phyloP scores from a whole-genome alignment of 2,888 invertebrate species.

The Eristalinus aeneus region DNA sequence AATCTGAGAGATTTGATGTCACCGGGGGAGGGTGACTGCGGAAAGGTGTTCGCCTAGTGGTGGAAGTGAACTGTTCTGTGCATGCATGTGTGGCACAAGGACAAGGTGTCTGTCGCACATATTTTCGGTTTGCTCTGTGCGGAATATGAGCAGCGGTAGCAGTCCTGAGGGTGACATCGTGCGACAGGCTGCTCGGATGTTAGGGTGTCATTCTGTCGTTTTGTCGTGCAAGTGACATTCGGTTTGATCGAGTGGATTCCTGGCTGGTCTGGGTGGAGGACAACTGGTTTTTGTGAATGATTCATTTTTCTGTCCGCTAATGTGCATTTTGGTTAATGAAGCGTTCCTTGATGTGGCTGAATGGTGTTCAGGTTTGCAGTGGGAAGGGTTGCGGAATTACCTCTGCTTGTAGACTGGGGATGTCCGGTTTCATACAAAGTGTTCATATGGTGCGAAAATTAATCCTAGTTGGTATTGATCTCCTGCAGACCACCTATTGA shows the following conservation, averaged over 20 bases:
- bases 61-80: slow-evolving; percentile 32
- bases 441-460: no score
- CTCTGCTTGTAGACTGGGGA: no score
- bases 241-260: slow-evolving; percentile 69
- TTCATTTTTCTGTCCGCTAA: slow-evolving; percentile 26
- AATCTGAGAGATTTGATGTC: slow-evolving; percentile 22
- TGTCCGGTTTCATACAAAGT: no score
- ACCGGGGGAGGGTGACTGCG: slow-evolving; percentile 27
- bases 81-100: slow-evolving; percentile 19
- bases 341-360: not conserved
- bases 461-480: no score
- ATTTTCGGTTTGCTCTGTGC: slow-evolving; percentile 55
- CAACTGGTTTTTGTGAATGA: slow-evolving; percentile 22
- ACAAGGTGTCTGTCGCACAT: slow-evolving; percentile 69
- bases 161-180: slow-evolving; percentile 49
- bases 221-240: slow-evolving; percentile 61
- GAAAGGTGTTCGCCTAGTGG: slow-evolving; percentile 58
- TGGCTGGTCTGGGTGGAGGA: slow-evolving; percentile 11
- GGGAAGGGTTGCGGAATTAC: no score
- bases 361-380: no score
- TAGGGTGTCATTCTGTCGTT: slow-evolving; percentile 53
- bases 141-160: slow-evolving; percentile 60
- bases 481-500: no score
- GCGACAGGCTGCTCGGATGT: slow-evolving; percentile 56
- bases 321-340: slow-evolving; percentile 39